Evolutionary conservation across 2,113 vertebrate genomes (phyloP).

Genomic region (Scytalopus superciliaris): DNA sequence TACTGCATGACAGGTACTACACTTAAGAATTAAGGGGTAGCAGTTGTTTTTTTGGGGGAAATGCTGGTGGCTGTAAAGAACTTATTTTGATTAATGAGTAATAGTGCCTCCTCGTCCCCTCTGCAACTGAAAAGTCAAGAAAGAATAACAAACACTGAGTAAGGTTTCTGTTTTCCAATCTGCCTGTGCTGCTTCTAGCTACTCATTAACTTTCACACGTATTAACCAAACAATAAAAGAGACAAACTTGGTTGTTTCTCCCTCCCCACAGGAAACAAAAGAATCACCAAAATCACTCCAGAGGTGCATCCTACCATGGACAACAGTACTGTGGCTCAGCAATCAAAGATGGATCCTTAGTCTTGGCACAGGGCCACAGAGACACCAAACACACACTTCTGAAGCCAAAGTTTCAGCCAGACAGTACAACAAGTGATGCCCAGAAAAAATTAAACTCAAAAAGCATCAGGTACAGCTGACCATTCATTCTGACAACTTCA

Average conservation of each 20-base stretch:
- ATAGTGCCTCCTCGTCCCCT: not conserved
- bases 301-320: not conserved
- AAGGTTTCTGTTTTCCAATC: not conserved
- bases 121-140: not conserved
- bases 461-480: not conserved
- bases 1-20: not conserved
- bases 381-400: not conserved
- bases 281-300: not conserved
- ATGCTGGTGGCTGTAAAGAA: not conserved
- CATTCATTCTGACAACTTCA: not conserved
- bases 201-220: conserved; percentile 46
- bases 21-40: not conserved
- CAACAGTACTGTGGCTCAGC: not conserved
- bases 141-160: conserved; percentile 3
- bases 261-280: not conserved
- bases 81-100: not conserved
- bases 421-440: not conserved
- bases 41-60: not conserved
- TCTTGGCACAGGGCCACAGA: not conserved
- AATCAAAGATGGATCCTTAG: not conserved
- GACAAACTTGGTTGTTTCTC: not conserved
- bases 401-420: not conserved
- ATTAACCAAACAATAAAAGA: not conserved
- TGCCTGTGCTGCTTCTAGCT: not conserved
- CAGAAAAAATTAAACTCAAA: not conserved